Evolutionary conservation across 2,888 invertebrate species (phyloP).

Genomic region (Hyalella azteca): DNA sequence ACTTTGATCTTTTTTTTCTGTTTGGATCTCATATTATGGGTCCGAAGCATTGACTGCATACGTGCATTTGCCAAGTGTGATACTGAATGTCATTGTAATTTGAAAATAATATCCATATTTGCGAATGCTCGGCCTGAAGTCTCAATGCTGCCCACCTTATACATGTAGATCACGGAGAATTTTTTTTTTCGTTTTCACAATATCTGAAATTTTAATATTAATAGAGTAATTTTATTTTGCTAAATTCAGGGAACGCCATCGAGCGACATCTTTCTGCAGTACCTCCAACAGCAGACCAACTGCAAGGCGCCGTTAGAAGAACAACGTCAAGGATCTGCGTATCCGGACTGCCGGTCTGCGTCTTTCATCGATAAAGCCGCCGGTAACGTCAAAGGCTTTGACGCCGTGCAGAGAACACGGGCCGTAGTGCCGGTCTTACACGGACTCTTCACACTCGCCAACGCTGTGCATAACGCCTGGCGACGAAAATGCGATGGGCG

Average conservation of each 20-base stretch:
- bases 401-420: conserved; percentile 56
- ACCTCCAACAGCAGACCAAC: background rate
- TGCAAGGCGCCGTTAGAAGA: background rate
- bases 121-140: too few species aligned
- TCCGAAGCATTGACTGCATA: too few species aligned
- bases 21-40: too few species aligned
- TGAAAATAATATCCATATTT: too few species aligned
- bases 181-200: too few species aligned
- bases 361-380: conserved; percentile 38
- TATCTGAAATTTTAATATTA: too few species aligned
- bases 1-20: too few species aligned
- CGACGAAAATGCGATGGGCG: conserved; percentile 59
- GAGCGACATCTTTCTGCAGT: conserved; percentile 1
- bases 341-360: conserved; percentile 42
- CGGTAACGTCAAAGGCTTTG: conserved; percentile 10
- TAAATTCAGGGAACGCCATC: background rate
- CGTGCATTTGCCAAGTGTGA: too few species aligned
- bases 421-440: conserved; percentile 60
- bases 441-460: conserved; percentile 60
- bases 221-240: background rate
- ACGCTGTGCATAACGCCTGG: conserved; percentile 61
- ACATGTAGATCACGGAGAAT: too few species aligned
- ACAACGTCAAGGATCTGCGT: too few species aligned
- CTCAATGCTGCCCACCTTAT: too few species aligned
- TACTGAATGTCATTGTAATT: too few species aligned